phyloP scores from a whole-genome alignment of 2,113 vertebrate genomes.

The Paradoxurus hermaphroditus region DNA sequence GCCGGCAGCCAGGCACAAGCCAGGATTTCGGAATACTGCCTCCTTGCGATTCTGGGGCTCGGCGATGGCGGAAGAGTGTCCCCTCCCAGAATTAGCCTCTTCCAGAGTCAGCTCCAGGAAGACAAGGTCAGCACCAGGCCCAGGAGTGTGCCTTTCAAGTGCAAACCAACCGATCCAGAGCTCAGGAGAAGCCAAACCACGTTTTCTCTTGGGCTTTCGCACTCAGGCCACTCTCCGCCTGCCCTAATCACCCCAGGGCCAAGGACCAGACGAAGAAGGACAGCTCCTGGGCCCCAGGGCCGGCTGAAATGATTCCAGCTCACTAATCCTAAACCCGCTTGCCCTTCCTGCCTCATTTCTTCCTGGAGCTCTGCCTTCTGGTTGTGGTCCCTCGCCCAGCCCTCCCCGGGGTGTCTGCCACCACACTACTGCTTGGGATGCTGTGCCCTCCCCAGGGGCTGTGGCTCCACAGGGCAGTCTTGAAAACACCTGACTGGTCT shows the following conservation, averaged over 20 bases:
- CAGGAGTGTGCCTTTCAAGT: not conserved
- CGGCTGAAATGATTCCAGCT: too few relatives aligned
- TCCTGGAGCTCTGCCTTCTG: too few relatives aligned
- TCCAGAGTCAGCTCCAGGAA: not conserved
- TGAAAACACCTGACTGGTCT: not conserved
- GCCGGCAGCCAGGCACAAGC: too few relatives aligned
- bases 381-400: not conserved
- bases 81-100: not conserved
- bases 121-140: not conserved
- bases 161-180: not conserved
- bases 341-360: not conserved
- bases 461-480: not conserved
- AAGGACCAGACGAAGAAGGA: fast-evolving
- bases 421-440: fast-evolving
- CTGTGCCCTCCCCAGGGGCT: fast-evolving
- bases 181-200: fast-evolving
- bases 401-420: fast-evolving
- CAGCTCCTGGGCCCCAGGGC: fast-evolving
- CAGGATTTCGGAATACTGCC: too few relatives aligned
- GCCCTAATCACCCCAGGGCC: too few relatives aligned
- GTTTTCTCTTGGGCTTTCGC: not conserved
- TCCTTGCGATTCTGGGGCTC: not conserved
- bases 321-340: not conserved
- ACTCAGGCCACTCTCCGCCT: too few relatives aligned
- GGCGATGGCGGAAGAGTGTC: not conserved